Percentiles rank a stretch among this genome's conserved stretches.
These are phyloP conservation scores for Tipula vernalis DNA, from an alignment of 2,888 invertebrate species.

Conservation along the genomic window DNA sequence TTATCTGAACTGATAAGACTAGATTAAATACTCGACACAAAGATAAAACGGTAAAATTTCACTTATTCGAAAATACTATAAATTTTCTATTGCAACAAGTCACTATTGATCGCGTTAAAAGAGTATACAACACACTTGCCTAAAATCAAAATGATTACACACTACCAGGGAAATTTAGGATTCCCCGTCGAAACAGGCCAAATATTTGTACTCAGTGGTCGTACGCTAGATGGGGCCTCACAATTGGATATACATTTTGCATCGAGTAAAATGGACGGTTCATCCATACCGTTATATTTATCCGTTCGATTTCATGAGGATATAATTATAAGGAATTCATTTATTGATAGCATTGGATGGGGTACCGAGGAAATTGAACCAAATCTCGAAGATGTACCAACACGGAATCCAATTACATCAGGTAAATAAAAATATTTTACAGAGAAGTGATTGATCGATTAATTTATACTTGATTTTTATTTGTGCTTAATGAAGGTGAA, in stretches of 20 bases:
- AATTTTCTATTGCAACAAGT: neutral
- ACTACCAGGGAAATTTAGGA: slow-evolving; percentile 32
- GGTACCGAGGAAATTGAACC: slow-evolving; percentile 29
- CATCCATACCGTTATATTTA: slow-evolving; percentile 30
- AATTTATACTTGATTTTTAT: neutral
- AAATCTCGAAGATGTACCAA: slow-evolving; percentile 21
- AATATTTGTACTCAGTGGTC: slow-evolving; percentile 31
- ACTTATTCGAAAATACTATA: neutral
- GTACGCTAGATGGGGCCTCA: slow-evolving; percentile 31
- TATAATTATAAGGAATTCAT: slow-evolving; percentile 29
- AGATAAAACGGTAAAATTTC: neutral
- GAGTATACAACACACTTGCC: neutral
- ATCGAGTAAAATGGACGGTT: slow-evolving; percentile 25
- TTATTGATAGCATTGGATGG: slow-evolving; percentile 25
- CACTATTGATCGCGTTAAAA: neutral
- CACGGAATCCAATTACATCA: slow-evolving; percentile 32
- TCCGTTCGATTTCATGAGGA: slow-evolving; percentile 31
- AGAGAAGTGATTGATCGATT: neutral
- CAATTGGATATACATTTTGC: slow-evolving; percentile 31
- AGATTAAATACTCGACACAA: neutral
- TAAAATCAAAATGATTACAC: slow-evolving; percentile 27
- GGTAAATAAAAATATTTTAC: slow-evolving; percentile 31
- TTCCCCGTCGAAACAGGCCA: slow-evolving; percentile 33
- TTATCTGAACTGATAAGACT: neutral
- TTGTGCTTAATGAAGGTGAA: slow-evolving; percentile 18